Conservation (phyloP, 2,113 vertebrate species). For the Gambusia holbrooki region DNA sequence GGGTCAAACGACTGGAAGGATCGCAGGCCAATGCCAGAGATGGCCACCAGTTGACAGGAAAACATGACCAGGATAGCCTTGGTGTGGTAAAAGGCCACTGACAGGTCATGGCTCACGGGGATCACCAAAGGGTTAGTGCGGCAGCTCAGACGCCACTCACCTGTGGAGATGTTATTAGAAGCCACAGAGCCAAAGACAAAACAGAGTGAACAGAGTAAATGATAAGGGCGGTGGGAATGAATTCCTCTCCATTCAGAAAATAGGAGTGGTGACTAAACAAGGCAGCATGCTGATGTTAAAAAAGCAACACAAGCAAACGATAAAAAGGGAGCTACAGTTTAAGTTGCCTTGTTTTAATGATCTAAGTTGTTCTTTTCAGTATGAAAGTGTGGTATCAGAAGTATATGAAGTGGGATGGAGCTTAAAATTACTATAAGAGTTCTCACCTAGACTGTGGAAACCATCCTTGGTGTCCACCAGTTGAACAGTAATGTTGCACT, state of each 20-base stretch:
- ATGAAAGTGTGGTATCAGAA: not conserved
- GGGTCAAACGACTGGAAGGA: conserved; percentile 99
- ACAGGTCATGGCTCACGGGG: conserved; percentile 97
- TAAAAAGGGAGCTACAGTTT: not conserved
- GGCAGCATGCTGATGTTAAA: conserved; percentile 6
- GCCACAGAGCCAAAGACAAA: conserved; percentile 21
- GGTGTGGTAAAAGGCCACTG: conserved; percentile 96
- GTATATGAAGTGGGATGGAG: not conserved
- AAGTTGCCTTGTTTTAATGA: not conserved
- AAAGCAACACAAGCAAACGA: not conserved
- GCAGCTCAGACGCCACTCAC: conserved; percentile 95
- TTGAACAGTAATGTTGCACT: conserved; percentile 92
- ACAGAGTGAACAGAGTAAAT: conserved; percentile 5
- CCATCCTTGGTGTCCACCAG: conserved; percentile 92
- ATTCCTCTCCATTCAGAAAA: conserved; percentile 1
- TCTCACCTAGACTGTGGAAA: conserved; percentile 90
- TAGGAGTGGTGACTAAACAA: not conserved
- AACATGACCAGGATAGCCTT: conserved; percentile 93
- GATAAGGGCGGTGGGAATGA: not conserved
- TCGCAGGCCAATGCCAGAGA: conserved; percentile 96
- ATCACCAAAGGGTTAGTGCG: conserved; percentile 97
- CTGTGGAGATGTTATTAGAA: conserved; percentile 74
- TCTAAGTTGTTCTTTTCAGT: conserved; percentile 4
- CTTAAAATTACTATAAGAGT: conserved; percentile 7
- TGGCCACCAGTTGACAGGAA: conserved; percentile 89